Percentiles rank a stretch among this genome's conserved stretches.
phyloP scores from a whole-genome alignment of 2,797 vertebrate genomes.

The Falco rusticolus region DNA sequence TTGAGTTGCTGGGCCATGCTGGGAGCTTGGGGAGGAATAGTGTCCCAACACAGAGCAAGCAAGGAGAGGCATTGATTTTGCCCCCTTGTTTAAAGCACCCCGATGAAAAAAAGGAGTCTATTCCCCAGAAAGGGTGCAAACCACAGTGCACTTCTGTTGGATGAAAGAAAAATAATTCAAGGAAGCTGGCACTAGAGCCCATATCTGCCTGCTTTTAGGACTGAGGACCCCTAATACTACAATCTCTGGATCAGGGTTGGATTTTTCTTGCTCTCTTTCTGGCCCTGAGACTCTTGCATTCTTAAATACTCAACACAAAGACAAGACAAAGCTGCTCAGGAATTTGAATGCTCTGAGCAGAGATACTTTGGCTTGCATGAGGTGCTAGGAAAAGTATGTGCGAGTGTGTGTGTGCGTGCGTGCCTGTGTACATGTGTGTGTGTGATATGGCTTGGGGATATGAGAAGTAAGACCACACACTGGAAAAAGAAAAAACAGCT shows the following conservation, averaged over 20 bases:
- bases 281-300: neutral
- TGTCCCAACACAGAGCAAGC: neutral
- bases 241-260: neutral
- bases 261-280: neutral
- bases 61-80: neutral
- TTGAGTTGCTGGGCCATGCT: neutral
- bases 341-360: neutral
- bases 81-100: neutral
- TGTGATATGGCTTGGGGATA: neutral
- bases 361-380: neutral
- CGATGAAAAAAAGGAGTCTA: neutral
- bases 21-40: neutral
- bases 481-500: neutral
- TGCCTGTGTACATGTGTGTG: neutral
- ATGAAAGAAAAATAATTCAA: neutral
- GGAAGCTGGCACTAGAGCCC: neutral
- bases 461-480: neutral
- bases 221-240: neutral
- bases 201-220: neutral
- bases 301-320: neutral
- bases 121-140: neutral
- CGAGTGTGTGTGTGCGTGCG: neutral
- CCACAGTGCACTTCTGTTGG: neutral
- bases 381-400: neutral
- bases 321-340: neutral